Percentiles rank a stretch among this genome's conserved stretches.
phyloP scores from a whole-genome alignment of 2,888 invertebrate species.

The Rhagonycha fulva region DNA sequence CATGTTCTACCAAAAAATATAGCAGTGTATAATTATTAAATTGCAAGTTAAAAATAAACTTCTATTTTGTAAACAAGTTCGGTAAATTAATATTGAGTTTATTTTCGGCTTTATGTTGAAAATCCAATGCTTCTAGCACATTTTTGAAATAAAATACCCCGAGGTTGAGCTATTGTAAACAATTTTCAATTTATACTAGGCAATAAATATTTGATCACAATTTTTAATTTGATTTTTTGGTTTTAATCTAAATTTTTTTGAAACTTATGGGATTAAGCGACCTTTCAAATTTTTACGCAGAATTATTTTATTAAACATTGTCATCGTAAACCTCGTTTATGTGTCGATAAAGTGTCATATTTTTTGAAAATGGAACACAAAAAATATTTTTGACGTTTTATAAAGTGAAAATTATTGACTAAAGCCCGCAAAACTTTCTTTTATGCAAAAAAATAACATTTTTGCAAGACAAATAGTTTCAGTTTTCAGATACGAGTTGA shows the following conservation, averaged over 20 bases:
- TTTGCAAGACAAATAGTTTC: conserved; percentile 15
- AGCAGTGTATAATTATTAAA: no score
- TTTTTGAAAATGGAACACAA: background rate
- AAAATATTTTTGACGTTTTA: background rate
- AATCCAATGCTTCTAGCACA: background rate
- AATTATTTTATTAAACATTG: background rate
- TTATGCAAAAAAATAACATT: conserved; percentile 5
- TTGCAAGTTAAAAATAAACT: background rate
- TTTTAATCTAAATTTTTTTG: background rate
- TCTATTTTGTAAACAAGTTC: background rate
- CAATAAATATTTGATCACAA: background rate
- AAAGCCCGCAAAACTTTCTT: conserved; percentile 8
- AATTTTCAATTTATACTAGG: background rate
- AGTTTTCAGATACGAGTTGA: conserved; percentile 15
- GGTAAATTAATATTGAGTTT: background rate
- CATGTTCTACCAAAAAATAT: no score
- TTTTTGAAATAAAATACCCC: background rate
- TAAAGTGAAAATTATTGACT: conserved; percentile 7
- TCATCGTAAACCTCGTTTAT: background rate
- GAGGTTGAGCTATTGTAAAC: background rate
- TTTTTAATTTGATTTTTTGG: background rate
- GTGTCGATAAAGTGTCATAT: background rate
- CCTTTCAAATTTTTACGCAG: no score
- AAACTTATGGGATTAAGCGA: background rate
- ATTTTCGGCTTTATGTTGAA: background rate